Percentiles rank a stretch among this genome's conserved stretches.
Evolutionary conservation across 2,888 invertebrate genomes (phyloP).

Genomic region (Halocaridina rubra): DNA sequence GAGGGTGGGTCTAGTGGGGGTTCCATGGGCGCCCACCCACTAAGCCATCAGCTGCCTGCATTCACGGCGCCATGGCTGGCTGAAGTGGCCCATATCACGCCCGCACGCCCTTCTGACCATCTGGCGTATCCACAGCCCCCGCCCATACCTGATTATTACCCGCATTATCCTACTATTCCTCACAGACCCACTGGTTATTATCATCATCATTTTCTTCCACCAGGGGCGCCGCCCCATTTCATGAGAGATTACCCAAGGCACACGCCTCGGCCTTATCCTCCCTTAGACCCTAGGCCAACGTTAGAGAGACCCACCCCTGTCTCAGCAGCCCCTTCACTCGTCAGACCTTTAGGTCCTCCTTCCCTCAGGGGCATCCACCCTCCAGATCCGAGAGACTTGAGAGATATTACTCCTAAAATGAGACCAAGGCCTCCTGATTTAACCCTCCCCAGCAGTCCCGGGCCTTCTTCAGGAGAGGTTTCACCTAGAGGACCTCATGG

Average conservation of each 20-base stretch:
- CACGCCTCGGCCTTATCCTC: conserved; percentile 41
- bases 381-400: conserved; percentile 29
- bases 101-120: conserved; percentile 43
- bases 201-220: conserved; percentile 52
- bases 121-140: conserved; percentile 42
- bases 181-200: conserved; percentile 46
- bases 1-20: conserved; percentile 31
- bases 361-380: conserved; percentile 23
- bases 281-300: conserved; percentile 28
- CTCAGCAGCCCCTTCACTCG: conserved; percentile 28
- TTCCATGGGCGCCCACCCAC: conserved; percentile 12
- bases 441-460: conserved; percentile 19
- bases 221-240: conserved; percentile 42
- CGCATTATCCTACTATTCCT: conserved; percentile 51
- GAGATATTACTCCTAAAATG: conserved; percentile 30
- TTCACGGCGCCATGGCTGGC: conserved; percentile 63
- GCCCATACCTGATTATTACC: conserved; percentile 60
- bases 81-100: conserved; percentile 61
- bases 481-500: conserved; percentile 48
- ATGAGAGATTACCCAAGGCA: conserved; percentile 51
- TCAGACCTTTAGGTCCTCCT: conserved; percentile 49
- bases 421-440: conserved; percentile 34
- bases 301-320: conserved; percentile 41
- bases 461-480: conserved; percentile 24
- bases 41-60: conserved; percentile 50